phyloP scores from a whole-genome alignment of 2,888 invertebrate species.

The Caenorhabditis wallacei region DNA sequence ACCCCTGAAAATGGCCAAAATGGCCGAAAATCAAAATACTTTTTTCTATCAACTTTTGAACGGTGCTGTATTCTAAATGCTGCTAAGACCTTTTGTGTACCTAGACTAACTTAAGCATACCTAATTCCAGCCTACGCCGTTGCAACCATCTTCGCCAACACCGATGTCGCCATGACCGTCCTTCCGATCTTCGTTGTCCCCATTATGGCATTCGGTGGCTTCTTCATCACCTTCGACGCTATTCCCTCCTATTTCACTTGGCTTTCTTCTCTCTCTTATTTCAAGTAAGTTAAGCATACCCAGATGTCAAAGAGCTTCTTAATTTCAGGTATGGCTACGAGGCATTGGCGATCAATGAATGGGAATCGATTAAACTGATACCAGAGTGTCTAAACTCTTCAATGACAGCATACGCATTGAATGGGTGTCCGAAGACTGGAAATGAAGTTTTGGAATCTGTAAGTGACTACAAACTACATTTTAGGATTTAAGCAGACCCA shows the following conservation, averaged over 20 bases:
- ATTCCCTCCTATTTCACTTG: conserved; percentile 76
- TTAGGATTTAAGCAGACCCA: not conserved
- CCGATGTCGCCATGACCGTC: conserved; percentile 92
- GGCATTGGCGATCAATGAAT: conserved; percentile 76
- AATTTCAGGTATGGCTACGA: conserved; percentile 77
- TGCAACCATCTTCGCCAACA: conserved; percentile 90
- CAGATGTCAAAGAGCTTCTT: not conserved
- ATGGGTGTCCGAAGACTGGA: conserved; percentile 71
- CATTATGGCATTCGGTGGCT: conserved; percentile 95
- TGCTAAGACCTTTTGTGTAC: too few species aligned
- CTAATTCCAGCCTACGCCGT: conserved; percentile 92
- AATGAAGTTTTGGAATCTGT: conserved; percentile 71
- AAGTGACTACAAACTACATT: conserved; percentile 7
- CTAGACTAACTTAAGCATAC: too few species aligned
- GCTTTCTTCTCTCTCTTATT: conserved; percentile 73
- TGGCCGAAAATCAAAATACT: too few species aligned
- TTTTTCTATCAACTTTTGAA: too few species aligned
- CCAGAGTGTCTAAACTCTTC: conserved; percentile 56
- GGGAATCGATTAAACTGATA: conserved; percentile 72
- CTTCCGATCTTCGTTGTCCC: conserved; percentile 95
- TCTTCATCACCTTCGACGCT: conserved; percentile 91
- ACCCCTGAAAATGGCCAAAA: too few species aligned
- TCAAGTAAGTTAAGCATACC: conserved; percentile 60
- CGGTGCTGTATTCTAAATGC: too few species aligned
- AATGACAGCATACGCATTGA: conserved; percentile 37